Conservation (phyloP, 2,888 invertebrate genomes). For the Sepioteuthis lessoniana region DNA sequence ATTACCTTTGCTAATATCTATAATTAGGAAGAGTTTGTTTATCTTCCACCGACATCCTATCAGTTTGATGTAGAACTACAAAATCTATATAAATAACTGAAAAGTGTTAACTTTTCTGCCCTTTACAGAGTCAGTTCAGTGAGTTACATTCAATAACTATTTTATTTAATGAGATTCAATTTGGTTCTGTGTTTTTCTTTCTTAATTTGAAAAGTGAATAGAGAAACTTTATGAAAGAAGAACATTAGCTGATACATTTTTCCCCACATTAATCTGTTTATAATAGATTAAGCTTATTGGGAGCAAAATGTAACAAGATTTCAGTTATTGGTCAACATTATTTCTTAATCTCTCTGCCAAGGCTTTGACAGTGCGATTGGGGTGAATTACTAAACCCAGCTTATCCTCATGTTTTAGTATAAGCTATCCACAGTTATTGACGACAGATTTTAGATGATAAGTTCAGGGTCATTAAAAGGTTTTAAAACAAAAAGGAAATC, state of each 20-base stretch:
- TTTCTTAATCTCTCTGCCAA: not conserved
- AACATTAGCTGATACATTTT: not conserved
- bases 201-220: not conserved
- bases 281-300: not conserved
- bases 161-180: no score
- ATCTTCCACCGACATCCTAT: no score
- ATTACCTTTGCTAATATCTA: no score
- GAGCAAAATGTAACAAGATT: not conserved
- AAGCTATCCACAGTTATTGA: not conserved
- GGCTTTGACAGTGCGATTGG: not conserved
- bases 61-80: no score
- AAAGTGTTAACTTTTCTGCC: no score
- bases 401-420: not conserved
- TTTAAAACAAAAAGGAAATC: not conserved
- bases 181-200: not conserved
- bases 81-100: no score
- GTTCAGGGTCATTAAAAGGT: not conserved
- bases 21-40: no score
- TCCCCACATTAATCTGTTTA: not conserved
- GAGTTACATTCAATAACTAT: no score
- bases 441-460: not conserved
- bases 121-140: no score
- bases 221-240: not conserved
- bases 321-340: not conserved
- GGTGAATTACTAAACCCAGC: not conserved